These are phyloP conservation scores for Ancistrus triradiatus DNA, from an alignment of 2,113 vertebrate species.

Conservation along the genomic window DNA sequence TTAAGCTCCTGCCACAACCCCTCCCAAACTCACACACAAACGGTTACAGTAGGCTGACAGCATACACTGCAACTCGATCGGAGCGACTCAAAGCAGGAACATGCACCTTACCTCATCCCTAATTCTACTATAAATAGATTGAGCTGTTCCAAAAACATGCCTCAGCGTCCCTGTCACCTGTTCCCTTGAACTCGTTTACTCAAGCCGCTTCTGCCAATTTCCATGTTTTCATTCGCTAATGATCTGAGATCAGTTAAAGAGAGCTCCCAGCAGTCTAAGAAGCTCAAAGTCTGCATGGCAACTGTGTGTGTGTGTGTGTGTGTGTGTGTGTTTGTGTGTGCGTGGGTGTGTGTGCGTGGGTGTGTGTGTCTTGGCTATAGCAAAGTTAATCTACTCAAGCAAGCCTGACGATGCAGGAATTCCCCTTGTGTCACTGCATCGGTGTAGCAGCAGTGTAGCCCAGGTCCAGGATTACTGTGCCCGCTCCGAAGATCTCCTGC, in stretches of 20 bases:
- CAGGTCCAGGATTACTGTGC: too few species aligned
- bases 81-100: too few species aligned
- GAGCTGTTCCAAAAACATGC: neutral
- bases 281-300: neutral
- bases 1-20: neutral
- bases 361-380: too few species aligned
- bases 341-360: too few species aligned
- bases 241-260: neutral
- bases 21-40: constrained; percentile 10
- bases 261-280: too few species aligned
- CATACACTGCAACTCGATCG: neutral
- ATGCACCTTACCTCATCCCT: constrained; percentile 5
- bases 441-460: too few species aligned
- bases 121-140: constrained; percentile 16
- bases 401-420: too few species aligned
- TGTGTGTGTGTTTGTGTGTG: too few species aligned
- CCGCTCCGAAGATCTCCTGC: too few species aligned
- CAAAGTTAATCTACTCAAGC: too few species aligned
- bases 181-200: constrained; percentile 8
- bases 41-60: neutral
- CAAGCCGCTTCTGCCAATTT: constrained; percentile 2
- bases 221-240: constrained; percentile 20
- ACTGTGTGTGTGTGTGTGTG: neutral
- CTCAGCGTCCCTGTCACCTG: constrained; percentile 9
- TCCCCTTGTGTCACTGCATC: too few species aligned